Evolutionary conservation across 2,797 vertebrate genomes (phyloP), one percentile per base, ranked within the genome.

Genomic region (Myotis myotis): DNA sequence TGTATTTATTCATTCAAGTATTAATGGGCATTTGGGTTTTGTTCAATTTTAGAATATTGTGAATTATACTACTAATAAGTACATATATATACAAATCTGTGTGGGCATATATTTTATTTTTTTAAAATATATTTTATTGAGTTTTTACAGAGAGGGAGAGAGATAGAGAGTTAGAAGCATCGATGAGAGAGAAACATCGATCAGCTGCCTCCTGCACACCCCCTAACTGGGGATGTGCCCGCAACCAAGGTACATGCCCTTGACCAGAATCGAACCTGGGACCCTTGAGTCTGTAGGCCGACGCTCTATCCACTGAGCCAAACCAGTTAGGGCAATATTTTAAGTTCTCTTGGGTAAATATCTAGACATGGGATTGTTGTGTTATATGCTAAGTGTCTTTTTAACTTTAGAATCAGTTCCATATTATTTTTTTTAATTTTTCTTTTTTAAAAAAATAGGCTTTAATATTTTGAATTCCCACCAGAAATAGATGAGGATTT

Each of bases 401-500:
- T 93, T 55, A 85, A 76, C 85, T 91, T 93, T 81, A 60, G 53
- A 68, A 86, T 87, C 1, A 30, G 15, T 90, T 25, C 11, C n/a
- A 23, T 80, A 49, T 87, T 51, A 30, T 70, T 92, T 81, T 68
- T 68, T 11, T 68, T 17, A 1, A 6, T 75, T 74, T 74, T 49
- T 17, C 19, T 49, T 74, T 47, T 30, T 9, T 36, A 36, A 83
- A 83, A 83, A 92, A 92, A 66, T 80, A 47, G 23, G 23, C 36
- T 62, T 93, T 91, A 30, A 79, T n/a, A 64, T 83, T 94, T 95
- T 94, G 8, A 16, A 20, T 90, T 97, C 66, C 16, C 38, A 36
- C 12, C 19, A 64, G 51, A 51, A 92, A 51, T 71, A 28, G 15
- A 47, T 53, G n/a, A 89, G 36, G 60, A 95, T 80, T 90, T 53